Evolutionary conservation across 2,113 vertebrate species (phyloP).

Genomic region (Rhinoptilus africanus): DNA sequence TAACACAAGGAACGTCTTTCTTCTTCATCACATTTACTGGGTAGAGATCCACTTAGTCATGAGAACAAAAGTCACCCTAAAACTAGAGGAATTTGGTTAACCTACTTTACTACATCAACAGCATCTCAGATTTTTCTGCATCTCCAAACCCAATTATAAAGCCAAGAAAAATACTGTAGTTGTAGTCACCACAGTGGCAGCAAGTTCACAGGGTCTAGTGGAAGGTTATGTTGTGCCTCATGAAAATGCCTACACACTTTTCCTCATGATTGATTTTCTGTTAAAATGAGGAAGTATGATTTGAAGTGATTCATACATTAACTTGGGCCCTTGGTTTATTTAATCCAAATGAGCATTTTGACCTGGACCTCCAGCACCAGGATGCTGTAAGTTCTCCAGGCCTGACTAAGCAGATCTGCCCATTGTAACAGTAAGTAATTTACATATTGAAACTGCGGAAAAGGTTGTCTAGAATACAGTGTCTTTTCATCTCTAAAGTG

Average conservation of each 20-base stretch:
- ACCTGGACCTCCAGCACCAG: not conserved
- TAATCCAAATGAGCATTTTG: not conserved
- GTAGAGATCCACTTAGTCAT: not conserved
- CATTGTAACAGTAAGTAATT: not conserved
- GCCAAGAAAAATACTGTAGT: not conserved
- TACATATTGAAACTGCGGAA: not conserved
- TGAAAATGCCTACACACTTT: not conserved
- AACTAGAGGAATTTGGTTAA: not conserved
- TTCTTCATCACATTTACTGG: not conserved
- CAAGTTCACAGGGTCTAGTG: not conserved
- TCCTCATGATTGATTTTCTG: not conserved
- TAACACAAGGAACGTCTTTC: not conserved
- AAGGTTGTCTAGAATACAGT: not conserved
- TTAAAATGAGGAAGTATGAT: not conserved
- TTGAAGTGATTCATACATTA: not conserved
- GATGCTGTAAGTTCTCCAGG: not conserved
- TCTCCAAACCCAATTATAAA: not conserved
- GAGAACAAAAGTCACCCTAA: not conserved
- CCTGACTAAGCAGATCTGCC: not conserved
- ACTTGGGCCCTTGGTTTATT: not conserved
- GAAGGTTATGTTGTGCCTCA: not conserved
- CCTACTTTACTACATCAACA: not conserved
- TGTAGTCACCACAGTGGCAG: not conserved
- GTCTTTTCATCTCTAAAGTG: conserved; percentile 45
- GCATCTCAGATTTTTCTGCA: not conserved